These are phyloP conservation scores for Drosophila prostipennis DNA, from an alignment of 2,888 invertebrate species.

Conservation along the genomic window DNA sequence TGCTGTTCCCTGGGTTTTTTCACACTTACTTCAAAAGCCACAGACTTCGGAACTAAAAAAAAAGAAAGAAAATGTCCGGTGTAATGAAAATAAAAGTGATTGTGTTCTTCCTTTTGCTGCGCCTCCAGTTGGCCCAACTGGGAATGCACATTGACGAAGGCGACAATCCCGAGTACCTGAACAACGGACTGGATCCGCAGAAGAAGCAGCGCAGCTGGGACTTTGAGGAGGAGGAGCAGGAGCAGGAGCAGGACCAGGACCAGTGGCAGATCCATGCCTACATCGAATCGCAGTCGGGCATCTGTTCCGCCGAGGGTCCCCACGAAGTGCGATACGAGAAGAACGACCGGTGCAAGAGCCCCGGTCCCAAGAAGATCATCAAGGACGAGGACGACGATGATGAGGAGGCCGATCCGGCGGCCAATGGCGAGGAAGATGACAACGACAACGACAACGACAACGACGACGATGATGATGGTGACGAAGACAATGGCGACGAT, in stretches of 20 bases:
- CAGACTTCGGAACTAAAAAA: not conserved
- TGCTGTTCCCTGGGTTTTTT: too few relatives aligned
- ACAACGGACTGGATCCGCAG: not conserved
- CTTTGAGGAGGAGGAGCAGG: not conserved
- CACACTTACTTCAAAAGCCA: not conserved
- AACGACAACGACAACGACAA: not conserved
- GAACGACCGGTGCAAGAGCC: too few relatives aligned
- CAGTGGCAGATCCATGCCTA: not conserved
- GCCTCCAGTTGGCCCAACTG: not conserved
- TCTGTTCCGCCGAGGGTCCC: slow-evolving; percentile 20
- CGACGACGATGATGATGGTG: not conserved
- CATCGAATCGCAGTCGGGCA: not conserved
- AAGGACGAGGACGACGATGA: slow-evolving; percentile 20
- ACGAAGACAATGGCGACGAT: not conserved
- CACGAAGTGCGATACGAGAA: slow-evolving; percentile 12
- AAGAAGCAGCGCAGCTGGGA: slow-evolving; percentile 4
- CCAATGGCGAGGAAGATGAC: not conserved
- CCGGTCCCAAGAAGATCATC: not conserved
- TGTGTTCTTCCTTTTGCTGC: not conserved
- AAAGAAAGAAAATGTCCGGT: not conserved
- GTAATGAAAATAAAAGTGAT: not conserved
- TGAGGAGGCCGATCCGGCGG: not conserved
- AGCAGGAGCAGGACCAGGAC: not conserved
- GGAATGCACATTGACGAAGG: not conserved
- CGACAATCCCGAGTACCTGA: too few relatives aligned